These are phyloP conservation scores for Acromyrmex echinatior DNA, from an alignment of 1,140 invertebrate species.

Conservation along the genomic window DNA sequence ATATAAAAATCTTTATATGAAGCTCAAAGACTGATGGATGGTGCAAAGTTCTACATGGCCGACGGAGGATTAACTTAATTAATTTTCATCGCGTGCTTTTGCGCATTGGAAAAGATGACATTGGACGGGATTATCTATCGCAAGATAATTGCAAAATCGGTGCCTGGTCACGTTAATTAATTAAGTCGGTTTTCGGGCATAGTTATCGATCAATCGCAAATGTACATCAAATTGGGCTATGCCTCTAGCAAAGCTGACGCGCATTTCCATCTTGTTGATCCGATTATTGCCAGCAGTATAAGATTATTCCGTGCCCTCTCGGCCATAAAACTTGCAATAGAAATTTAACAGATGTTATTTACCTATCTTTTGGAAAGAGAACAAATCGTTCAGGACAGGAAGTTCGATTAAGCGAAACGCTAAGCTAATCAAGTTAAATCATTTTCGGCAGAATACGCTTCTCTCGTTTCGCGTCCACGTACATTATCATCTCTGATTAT, in stretches of 20 bases:
- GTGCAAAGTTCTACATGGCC: no score
- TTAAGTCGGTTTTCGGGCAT: background rate
- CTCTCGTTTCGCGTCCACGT: background rate
- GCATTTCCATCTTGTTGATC: slow-evolving; percentile 14
- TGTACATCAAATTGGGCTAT: slow-evolving; percentile 22
- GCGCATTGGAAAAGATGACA: background rate
- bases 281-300: background rate
- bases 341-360: slow-evolving; percentile 19
- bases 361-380: background rate
- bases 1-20: no score
- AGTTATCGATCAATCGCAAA: slow-evolving; percentile 11
- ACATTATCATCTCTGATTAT: slow-evolving; percentile 43
- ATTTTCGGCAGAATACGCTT: background rate
- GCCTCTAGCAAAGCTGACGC: slow-evolving; percentile 1
- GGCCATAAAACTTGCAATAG: background rate
- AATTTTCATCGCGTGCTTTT: slow-evolving; percentile 25
- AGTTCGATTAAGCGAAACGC: background rate
- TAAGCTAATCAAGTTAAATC: background rate
- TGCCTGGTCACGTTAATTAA: slow-evolving; percentile 39
- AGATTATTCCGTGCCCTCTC: background rate
- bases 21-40: no score
- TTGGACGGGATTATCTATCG: background rate
- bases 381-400: background rate
- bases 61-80: background rate
- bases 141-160: slow-evolving; percentile 32